Percentiles rank a stretch among this genome's conserved stretches.
Evolutionary conservation across 2,113 vertebrate genomes (phyloP).

Genomic region (Notechis scutatus): DNA sequence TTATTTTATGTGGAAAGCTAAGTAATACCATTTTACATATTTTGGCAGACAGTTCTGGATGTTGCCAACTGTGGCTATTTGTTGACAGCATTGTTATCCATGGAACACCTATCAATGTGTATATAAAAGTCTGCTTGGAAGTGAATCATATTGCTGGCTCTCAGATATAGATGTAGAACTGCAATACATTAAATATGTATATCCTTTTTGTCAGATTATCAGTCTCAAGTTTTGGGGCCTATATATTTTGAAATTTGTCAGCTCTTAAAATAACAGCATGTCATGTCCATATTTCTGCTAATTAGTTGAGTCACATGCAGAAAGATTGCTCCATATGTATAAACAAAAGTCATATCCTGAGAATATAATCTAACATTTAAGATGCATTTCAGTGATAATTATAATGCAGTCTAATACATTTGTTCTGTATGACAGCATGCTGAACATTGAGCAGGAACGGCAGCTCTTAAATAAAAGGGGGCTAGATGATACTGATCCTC

Average conservation of each 20-base stretch:
- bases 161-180: neutral
- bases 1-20: neutral
- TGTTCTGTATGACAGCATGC: neutral
- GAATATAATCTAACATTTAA: neutral
- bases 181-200: neutral
- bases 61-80: neutral
- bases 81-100: neutral
- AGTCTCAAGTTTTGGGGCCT: neutral
- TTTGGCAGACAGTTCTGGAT: neutral
- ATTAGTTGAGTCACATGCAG: neutral
- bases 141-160: neutral
- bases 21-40: neutral
- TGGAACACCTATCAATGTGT: neutral
- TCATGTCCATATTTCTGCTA: neutral
- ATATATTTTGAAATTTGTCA: neutral
- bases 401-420: neutral
- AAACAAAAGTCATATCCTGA: neutral
- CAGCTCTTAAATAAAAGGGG: neutral
- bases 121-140: neutral
- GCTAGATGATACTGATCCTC: neutral
- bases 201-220: neutral
- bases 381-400: neutral
- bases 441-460: neutral
- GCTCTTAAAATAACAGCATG: neutral
- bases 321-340: neutral